These are phyloP conservation scores for Triops longicaudatus DNA, from an alignment of 1,140 invertebrate genomes.

Conservation along the genomic window DNA sequence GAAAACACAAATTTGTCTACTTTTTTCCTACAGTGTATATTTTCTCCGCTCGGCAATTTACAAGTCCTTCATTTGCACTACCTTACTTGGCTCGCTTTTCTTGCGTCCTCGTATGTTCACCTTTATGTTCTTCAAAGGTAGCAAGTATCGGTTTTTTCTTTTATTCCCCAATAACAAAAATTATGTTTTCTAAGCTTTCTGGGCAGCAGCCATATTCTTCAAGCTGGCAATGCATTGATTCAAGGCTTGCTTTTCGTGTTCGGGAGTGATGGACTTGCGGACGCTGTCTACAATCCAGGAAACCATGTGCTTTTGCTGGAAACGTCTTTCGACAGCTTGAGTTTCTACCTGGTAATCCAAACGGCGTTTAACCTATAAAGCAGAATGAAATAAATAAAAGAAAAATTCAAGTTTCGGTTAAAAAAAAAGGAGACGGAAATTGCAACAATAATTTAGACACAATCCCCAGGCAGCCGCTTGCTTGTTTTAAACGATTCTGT, in stretches of 20 bases:
- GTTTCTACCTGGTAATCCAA: slow-evolving; percentile 87
- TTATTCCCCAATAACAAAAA: too few species aligned
- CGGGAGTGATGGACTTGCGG: slow-evolving; percentile 73
- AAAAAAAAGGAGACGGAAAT: too few species aligned
- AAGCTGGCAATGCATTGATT: slow-evolving; percentile 83
- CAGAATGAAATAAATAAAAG: slow-evolving; percentile 18
- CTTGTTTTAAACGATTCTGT: too few species aligned
- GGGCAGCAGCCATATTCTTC: slow-evolving; percentile 52
- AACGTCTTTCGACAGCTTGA: slow-evolving; percentile 62
- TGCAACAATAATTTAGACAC: too few species aligned
- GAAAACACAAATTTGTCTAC: neutral
- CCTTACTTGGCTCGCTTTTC: neutral
- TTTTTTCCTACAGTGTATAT: neutral
- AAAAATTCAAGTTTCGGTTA: neutral
- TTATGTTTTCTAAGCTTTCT: neutral
- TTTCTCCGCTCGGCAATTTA: neutral
- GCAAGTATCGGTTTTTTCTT: too few species aligned
- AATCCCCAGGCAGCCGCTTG: too few species aligned
- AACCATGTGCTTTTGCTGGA: slow-evolving; percentile 87
- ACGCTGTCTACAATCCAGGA: slow-evolving; percentile 84
- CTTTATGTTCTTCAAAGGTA: too few species aligned
- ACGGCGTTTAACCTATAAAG: slow-evolving; percentile 61
- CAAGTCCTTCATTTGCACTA: neutral
- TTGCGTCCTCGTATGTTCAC: too few species aligned
- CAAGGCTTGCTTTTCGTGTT: slow-evolving; percentile 84